Percentiles rank a stretch among this genome's conserved stretches.
Conservation (phyloP, 2,797 vertebrate species). For the Heterohyrax brucei region DNA sequence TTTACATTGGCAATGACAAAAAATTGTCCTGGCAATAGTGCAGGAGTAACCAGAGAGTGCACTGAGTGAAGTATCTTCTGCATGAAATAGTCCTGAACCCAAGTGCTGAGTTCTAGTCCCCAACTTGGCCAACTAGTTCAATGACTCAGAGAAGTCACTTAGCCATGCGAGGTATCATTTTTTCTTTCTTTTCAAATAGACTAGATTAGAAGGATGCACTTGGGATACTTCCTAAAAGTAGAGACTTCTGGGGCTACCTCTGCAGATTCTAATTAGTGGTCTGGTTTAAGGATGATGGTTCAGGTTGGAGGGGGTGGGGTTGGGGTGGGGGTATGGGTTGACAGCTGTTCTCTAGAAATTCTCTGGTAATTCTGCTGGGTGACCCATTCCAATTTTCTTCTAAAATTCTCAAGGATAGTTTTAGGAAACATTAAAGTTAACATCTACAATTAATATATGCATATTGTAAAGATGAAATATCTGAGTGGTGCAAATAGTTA, state of each 20-base stretch:
- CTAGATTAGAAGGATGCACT: not conserved
- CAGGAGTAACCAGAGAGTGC: not conserved
- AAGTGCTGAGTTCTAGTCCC: not conserved
- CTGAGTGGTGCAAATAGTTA: too few species aligned
- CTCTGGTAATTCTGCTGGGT: not conserved
- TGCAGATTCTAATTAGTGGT: not conserved
- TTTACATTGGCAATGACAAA: not conserved
- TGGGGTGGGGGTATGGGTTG: too few species aligned
- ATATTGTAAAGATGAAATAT: not conserved
- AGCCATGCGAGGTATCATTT: not conserved
- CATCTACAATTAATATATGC: not conserved
- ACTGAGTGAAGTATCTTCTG: not conserved
- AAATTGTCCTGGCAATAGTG: not conserved
- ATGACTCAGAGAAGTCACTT: not conserved
- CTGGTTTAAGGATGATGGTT: too few species aligned
- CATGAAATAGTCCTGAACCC: not conserved
- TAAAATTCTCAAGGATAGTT: constrained; percentile 34
- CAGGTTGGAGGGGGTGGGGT: not conserved
- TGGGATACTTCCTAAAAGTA: not conserved
- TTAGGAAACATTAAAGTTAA: not conserved
- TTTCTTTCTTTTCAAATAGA: not conserved
- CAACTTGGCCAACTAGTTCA: not conserved
- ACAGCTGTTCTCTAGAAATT: not conserved
- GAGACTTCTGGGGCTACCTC: not conserved
- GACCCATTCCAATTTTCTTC: not conserved